Evolutionary conservation across 2,888 invertebrate genomes (phyloP), one percentile per base, ranked within the genome.

Genomic region (Rhabditophanes sp.): DNA sequence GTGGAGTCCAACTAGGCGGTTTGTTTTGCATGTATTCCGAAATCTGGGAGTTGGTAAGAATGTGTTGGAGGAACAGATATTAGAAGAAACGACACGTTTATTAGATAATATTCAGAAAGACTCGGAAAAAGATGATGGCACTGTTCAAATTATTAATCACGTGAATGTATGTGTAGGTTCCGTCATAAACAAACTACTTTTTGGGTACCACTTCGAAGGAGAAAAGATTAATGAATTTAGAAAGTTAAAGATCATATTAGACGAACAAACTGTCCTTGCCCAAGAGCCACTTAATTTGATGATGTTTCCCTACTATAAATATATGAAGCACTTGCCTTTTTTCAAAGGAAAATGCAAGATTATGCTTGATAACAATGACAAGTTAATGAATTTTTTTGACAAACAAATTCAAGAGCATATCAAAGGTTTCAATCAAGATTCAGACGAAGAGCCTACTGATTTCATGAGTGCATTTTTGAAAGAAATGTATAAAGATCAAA

Each of bases 1-100:
- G n/a, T n/a, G n/a, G n/a, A n/a, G n/a, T n/a, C n/a, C n/a, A n/a
- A 40, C 7, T 14, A 37, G 40, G 17, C 18, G 40, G 8, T 40
- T 40, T 27, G 35, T 24, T 3, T 22, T 40, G 5, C 31, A 39
- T 9, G 27, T 35, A 4, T 25, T 40, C 12, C 18, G 24, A 15
- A 21, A 42, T 15, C 41, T 42, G 15, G 40, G 40, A 9, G 18
- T 43, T 15, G 42, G 42, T 9, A 19, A 21, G 9, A 39, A 39
- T 19, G 20, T 29, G 16, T 27, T 40, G 42, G 33, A 40, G 12
- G 40, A 40, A 11, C 19, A 32, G 8, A 34, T 37, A 3, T 14
- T 37, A 4, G 23, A 37, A 14, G 37, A 37, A 23, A 22, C 35
- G n/a, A 7, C 4, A 8, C 18, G 8, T 8, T 14, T 34, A 8